A percentile compares a stretch with the other conserved stretches of the same genome.
Conservation (phyloP, 2,888 invertebrate species). For the Eupithecia subfuscata region DNA sequence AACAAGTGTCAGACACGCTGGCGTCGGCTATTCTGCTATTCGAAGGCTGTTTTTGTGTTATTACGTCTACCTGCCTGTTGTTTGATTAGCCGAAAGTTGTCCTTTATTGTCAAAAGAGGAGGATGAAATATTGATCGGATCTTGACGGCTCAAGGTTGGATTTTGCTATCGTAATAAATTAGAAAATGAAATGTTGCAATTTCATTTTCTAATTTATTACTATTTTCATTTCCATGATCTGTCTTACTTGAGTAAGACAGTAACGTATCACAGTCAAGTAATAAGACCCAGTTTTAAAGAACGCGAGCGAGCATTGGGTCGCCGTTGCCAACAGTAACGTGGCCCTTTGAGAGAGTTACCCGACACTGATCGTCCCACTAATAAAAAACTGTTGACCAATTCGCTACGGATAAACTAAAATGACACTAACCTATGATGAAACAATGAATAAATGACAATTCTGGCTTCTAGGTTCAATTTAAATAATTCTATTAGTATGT, state of each 20-base stretch:
- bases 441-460: too few species aligned
- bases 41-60: slow-evolving; percentile 43
- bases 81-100: slow-evolving; percentile 42
- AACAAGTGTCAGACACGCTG: slow-evolving; percentile 54
- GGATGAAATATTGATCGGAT: slow-evolving; percentile 11
- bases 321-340: not conserved
- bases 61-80: slow-evolving; percentile 38
- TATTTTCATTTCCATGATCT: not conserved
- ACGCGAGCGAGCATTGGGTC: not conserved
- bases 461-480: too few species aligned
- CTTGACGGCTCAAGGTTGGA: slow-evolving; percentile 14
- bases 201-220: not conserved
- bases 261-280: too few species aligned
- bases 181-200: too few species aligned
- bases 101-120: slow-evolving; percentile 11
- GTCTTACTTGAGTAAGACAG: too few species aligned
- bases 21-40: slow-evolving; percentile 54
- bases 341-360: not conserved
- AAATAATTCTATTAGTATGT: too few species aligned
- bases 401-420: too few species aligned
- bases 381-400: too few species aligned
- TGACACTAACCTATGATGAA: too few species aligned
- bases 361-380: too few species aligned
- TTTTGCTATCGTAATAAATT: too few species aligned
- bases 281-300: not conserved